A percentile compares a stretch with the other conserved stretches of the same genome.
phyloP scores from a whole-genome alignment of 92 coral and sea anemone genomes.

The Palythoa grandis region DNA sequence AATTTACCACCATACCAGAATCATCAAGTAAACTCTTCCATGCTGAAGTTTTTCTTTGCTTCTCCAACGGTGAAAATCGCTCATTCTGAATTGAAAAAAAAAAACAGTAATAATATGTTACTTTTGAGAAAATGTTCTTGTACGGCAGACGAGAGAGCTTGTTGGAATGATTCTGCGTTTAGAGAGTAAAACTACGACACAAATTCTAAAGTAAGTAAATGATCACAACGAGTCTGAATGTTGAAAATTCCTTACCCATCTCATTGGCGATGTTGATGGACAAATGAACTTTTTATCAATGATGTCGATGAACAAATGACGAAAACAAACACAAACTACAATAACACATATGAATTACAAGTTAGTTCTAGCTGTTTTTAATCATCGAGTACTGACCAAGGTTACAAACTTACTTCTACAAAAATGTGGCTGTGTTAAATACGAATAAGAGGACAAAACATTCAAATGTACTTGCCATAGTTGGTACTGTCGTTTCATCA shows the following conservation, averaged over 20 bases:
- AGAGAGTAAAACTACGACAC: too few relatives aligned
- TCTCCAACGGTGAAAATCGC: slow-evolving; percentile 41
- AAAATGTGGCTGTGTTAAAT: neutral
- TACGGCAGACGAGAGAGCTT: neutral
- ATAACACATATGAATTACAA: too few relatives aligned
- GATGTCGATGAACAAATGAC: too few relatives aligned
- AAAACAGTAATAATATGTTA: neutral
- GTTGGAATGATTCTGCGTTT: neutral
- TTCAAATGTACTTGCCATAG: slow-evolving; percentile 10
- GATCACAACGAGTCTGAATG: too few relatives aligned
- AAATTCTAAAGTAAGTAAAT: too few relatives aligned
- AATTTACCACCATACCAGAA: slow-evolving; percentile 22
- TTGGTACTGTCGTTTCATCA: neutral
- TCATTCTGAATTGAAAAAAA: slow-evolving; percentile 7
- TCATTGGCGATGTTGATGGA: too few relatives aligned
- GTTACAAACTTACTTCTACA: neutral
- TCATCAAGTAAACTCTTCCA: slow-evolving; percentile 6
- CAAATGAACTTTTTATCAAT: too few relatives aligned
- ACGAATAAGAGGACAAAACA: neutral
- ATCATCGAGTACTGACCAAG: neutral
- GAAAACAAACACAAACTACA: too few relatives aligned
- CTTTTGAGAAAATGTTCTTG: neutral
- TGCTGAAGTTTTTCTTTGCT: slow-evolving; percentile 10
- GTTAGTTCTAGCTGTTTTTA: too few relatives aligned
- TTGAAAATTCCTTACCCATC: too few relatives aligned